Conservation (phyloP, 2,797 vertebrate genomes). For the Lutra lutra region DNA sequence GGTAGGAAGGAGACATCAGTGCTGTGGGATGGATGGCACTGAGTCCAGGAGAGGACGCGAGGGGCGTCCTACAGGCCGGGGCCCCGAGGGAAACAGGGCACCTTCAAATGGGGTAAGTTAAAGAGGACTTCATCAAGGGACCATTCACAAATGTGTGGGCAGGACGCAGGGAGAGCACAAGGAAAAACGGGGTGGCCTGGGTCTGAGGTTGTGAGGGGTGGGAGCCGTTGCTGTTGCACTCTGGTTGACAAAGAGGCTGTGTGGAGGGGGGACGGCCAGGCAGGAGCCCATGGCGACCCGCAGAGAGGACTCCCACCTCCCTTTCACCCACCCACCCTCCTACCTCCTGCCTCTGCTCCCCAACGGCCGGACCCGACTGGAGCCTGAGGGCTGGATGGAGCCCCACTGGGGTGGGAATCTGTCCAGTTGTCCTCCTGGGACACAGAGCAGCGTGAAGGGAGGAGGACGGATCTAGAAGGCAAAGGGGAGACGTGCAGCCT, state of each 20-base stretch:
- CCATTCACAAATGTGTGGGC: neutral
- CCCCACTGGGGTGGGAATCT: neutral
- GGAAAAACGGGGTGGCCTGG: neutral
- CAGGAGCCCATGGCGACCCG: rapidly evolving
- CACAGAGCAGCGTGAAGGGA: rapidly evolving
- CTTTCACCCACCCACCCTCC: neutral
- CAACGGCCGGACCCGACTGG: neutral
- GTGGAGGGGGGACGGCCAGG: neutral
- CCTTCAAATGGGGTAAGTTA: too few species aligned
- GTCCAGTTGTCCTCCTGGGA: neutral
- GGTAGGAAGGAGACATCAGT: neutral
- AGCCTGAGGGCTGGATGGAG: neutral
- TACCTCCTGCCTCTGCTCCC: neutral
- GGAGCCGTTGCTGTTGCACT: too few species aligned
- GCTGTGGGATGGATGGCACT: rapidly evolving
- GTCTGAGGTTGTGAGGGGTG: neutral
- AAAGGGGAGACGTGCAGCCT: neutral
- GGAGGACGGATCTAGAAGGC: neutral
- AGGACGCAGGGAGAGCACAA: neutral
- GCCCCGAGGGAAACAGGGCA: rapidly evolving
- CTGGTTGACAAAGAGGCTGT: too few species aligned
- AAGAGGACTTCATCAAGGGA: neutral
- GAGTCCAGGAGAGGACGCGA: neutral
- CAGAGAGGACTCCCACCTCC: neutral
- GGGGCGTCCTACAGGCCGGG: neutral